Evolutionary conservation across 2,113 vertebrate species (phyloP), one percentile per base, ranked within the genome.

Genomic region (Hippocampus abdominalis): DNA sequence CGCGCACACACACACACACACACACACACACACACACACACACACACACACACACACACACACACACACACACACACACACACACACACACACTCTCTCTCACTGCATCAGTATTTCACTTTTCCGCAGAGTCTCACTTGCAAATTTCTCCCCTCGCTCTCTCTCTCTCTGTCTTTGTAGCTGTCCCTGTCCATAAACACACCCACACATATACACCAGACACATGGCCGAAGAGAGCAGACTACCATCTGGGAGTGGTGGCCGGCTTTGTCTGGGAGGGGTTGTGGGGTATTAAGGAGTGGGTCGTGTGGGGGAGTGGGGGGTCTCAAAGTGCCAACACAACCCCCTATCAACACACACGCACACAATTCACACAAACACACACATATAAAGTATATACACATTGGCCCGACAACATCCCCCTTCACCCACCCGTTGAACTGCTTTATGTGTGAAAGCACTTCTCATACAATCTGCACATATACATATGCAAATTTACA

Each of bases 401-500:
- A 85, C 79, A 77, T 70, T 81, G 80, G 72, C 81, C 82, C 80
- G 72, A 73, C 81, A 80, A 75, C 61, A 63, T 78, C 80, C 83
- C 77, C 87, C 79, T 60, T 80, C 79, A 39, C 79, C 86, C 84
- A 81, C 76, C 81, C 86, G 66, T 74, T 86, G 81, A 86, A 84
- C 84, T 85, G 84, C 84, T 84, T 77, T 59, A 88, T 87, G 87
- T 90, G 89, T 88, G 88, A 88, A 85, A 88, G 84, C 84, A 79
- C 86, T 85, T 88, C 87, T 89, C 89, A 88, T 90, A 85, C 88
- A 91, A 90, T 91, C 88, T 91, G 86, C 82, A 85, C 86, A 91
- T 89, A 89, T 89, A 89, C 88, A 90, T 91, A 90, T 90, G 89
- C 89, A 91, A 91, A 91, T 91, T 78, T 70, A 77, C 82, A 79